phyloP scores from a whole-genome alignment of 2,797 vertebrate genomes.

The Enteromius viviparus region DNA sequence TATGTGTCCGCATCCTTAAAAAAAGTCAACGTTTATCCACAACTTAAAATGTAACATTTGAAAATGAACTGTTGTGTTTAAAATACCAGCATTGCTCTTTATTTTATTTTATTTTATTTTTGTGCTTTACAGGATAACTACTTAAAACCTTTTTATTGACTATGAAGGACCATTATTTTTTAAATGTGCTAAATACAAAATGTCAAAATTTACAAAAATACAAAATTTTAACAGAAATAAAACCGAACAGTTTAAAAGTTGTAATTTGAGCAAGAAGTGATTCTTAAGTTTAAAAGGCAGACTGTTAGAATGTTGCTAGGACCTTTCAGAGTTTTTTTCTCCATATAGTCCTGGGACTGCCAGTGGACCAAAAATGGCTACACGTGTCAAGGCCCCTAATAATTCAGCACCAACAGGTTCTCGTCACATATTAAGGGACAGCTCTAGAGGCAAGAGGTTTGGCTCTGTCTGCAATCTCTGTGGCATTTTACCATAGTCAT shows the following conservation, averaged over 20 bases:
- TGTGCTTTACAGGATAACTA: too few species aligned
- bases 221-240: too few species aligned
- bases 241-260: not conserved
- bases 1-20: too few species aligned
- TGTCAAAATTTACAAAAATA: not conserved
- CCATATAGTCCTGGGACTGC: not conserved
- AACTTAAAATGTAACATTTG: too few species aligned
- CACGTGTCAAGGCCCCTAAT: not conserved
- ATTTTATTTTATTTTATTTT: too few species aligned
- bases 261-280: not conserved
- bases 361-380: not conserved
- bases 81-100: too few species aligned
- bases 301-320: not conserved
- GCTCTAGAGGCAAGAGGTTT: constrained; percentile 28
- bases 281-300: not conserved
- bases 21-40: too few species aligned
- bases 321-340: not conserved
- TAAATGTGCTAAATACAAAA: not conserved
- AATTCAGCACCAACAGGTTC: constrained; percentile 11
- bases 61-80: too few species aligned
- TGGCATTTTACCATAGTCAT: constrained; percentile 48
- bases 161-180: not conserved
- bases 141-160: too few species aligned
- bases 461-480: constrained; percentile 47
- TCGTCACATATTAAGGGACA: not conserved